Percentiles rank a stretch among this genome's conserved stretches.
phyloP scores from a whole-genome alignment of 2,113 vertebrate species.

The rat (Rattus norvegicus) region DNA sequence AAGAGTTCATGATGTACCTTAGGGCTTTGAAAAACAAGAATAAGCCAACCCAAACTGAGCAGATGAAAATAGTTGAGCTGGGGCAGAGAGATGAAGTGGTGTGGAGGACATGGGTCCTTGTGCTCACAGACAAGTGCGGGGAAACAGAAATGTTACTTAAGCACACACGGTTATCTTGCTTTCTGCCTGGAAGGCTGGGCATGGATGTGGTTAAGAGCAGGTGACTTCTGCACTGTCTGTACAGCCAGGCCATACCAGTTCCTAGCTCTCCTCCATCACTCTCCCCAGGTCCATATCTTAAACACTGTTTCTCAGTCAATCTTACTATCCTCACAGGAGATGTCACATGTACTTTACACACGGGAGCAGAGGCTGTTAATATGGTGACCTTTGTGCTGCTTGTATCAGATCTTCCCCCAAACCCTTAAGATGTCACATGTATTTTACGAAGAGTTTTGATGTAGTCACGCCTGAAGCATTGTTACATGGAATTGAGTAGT shows the following conservation, averaged over 20 bases:
- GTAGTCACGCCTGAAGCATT: not conserved
- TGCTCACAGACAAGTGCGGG: not conserved
- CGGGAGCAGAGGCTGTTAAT: not conserved
- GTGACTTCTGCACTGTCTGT: not conserved
- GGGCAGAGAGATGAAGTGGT: not conserved
- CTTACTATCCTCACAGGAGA: not conserved
- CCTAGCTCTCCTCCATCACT: not conserved
- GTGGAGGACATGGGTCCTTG: not conserved
- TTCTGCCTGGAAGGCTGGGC: too few species aligned
- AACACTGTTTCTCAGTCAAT: not conserved
- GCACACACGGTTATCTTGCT: too few species aligned
- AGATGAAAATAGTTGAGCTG: not conserved
- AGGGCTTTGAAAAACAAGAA: not conserved
- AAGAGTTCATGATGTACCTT: not conserved
- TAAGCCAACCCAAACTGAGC: not conserved
- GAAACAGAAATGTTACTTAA: too few species aligned
- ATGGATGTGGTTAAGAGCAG: too few species aligned
- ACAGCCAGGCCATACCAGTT: not conserved
- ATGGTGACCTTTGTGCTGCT: not conserved
- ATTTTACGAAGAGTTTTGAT: not conserved
- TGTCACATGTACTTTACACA: not conserved
- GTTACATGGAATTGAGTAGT: not conserved
- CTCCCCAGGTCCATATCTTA: not conserved
- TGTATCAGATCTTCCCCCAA: not conserved
- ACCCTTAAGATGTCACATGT: not conserved